Conservation (phyloP, 2,113 vertebrate genomes). For the Hylia prasina region DNA sequence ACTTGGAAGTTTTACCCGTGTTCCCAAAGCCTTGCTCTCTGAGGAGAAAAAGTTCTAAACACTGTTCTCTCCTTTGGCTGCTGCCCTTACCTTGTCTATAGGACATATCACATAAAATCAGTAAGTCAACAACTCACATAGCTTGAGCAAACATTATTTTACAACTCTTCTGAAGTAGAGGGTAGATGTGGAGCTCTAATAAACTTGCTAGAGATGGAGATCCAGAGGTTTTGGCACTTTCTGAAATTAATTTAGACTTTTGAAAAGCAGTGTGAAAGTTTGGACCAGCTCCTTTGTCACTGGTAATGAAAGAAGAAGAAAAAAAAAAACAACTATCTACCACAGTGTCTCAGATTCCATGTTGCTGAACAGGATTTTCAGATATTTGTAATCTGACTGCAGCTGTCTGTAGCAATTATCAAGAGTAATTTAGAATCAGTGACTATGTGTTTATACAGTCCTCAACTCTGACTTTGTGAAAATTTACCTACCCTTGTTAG, state of each 20-base stretch:
- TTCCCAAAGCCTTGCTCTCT: neutral
- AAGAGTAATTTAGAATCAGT: neutral
- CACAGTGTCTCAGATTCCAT: neutral
- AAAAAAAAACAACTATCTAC: neutral
- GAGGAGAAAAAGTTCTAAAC: neutral
- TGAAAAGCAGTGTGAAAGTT: neutral
- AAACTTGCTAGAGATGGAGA: neutral
- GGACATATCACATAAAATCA: neutral
- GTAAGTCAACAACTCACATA: neutral
- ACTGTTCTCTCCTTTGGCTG: neutral
- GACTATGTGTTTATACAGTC: neutral
- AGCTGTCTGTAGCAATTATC: neutral
- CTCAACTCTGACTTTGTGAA: neutral
- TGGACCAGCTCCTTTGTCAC: neutral
- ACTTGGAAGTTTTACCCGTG: slow-evolving; percentile 12
- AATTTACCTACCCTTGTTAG: neutral
- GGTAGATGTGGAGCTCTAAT: neutral
- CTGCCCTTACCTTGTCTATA: neutral
- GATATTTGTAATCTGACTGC: neutral
- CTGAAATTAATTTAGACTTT: neutral
- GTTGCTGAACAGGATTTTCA: neutral
- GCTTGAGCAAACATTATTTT: neutral
- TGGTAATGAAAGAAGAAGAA: neutral
- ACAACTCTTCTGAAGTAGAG: neutral
- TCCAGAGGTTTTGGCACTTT: neutral